Percentiles rank a stretch among this genome's conserved stretches.
phyloP scores from a whole-genome alignment of 2,113 vertebrate species.

The Albula goreensis region DNA sequence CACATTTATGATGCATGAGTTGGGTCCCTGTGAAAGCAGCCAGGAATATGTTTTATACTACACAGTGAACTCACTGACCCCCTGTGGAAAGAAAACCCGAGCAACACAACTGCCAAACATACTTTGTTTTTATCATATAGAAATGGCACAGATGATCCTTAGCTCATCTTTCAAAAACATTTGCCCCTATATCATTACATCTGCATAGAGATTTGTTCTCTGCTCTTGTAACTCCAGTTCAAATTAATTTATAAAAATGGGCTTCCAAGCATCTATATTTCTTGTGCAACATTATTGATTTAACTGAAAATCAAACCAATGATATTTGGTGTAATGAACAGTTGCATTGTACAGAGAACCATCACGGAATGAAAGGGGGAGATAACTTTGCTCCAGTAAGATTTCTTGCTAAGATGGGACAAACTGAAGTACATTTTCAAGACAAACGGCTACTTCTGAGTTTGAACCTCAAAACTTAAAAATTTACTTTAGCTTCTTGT shows the following conservation, averaged over 20 bases:
- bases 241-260: background rate
- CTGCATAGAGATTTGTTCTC: background rate
- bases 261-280: background rate
- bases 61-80: slow-evolving; percentile 3
- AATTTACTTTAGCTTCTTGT: background rate
- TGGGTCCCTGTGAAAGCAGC: background rate
- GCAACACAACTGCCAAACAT: background rate
- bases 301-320: background rate
- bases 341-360: background rate
- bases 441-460: background rate
- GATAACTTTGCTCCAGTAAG: background rate
- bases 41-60: slow-evolving; percentile 21
- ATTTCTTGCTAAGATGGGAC: background rate
- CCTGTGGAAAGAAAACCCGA: background rate
- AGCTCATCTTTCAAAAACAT: background rate
- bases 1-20: slow-evolving; percentile 60
- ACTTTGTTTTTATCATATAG: background rate
- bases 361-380: background rate
- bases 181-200: background rate
- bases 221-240: background rate
- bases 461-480: background rate
- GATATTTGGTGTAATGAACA: background rate
- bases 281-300: background rate
- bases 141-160: background rate
- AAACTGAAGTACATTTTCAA: too few relatives aligned